These are phyloP conservation scores for Stictocephala bisonia DNA, from an alignment of 2,888 invertebrate species.

Conservation along the genomic window DNA sequence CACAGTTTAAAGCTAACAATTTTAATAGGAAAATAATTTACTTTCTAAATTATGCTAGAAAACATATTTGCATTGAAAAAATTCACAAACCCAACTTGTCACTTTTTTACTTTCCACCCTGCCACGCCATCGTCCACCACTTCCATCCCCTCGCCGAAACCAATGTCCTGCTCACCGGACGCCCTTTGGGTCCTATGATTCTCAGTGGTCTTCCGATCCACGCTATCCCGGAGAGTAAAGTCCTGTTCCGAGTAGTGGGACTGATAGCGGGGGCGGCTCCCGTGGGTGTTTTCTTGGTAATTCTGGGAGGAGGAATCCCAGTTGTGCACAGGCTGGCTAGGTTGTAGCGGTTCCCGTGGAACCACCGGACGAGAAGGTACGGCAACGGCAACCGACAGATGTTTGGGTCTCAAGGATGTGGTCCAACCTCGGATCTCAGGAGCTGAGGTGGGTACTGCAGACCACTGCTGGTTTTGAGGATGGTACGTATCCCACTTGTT, in stretches of 20 bases:
- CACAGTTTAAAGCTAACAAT: no score
- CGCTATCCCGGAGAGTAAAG: constrained; percentile 5
- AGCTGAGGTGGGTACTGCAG: constrained; percentile 12
- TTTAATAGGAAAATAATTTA: no score
- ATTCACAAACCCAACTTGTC: no score
- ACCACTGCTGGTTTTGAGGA: constrained; percentile 26
- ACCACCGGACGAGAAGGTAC: constrained; percentile 44
- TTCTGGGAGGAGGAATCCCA: constrained; percentile 36
- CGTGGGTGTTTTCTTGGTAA: constrained; percentile 14
- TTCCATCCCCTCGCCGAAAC: constrained; percentile 54
- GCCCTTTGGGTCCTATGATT: constrained; percentile 20
- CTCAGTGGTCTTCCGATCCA: constrained; percentile 12
- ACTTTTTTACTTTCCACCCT: constrained; percentile 41
- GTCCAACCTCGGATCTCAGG: background rate
- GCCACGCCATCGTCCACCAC: constrained; percentile 46
- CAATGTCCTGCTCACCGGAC: constrained; percentile 51
- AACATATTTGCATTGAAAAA: no score
- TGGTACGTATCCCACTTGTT: no score
- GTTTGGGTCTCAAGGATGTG: constrained; percentile 39
- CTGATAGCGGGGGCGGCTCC: background rate
- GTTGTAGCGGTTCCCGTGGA: constrained; percentile 35
- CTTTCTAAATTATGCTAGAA: no score
- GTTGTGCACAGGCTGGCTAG: constrained; percentile 23
- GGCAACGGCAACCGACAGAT: constrained; percentile 49
- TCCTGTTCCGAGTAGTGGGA: constrained; percentile 29